These are phyloP conservation scores for Lasioglossum morio DNA, from an alignment of 2,888 invertebrate species.

Conservation along the genomic window DNA sequence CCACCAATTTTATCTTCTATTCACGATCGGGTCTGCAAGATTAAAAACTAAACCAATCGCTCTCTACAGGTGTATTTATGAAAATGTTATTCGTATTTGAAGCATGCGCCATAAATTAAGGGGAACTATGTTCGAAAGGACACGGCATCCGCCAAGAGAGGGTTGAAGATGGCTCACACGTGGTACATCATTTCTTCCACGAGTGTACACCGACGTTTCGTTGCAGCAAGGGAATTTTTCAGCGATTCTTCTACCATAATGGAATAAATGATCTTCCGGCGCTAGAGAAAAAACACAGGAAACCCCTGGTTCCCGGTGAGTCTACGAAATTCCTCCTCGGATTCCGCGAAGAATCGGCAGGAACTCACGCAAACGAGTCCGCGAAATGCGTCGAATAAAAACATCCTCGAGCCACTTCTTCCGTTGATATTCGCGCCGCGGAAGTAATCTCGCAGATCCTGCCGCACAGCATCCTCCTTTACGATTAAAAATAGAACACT, in stretches of 20 bases:
- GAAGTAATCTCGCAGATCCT: constrained; percentile 33
- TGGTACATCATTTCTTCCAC: too few relatives aligned
- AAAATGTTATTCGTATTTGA: too few relatives aligned
- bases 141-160: too few relatives aligned
- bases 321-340: neutral
- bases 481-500: constrained; percentile 37
- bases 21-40: too few relatives aligned
- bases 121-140: too few relatives aligned
- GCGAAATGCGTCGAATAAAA: constrained; percentile 4
- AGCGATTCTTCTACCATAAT: constrained; percentile 1
- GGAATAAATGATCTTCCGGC: neutral
- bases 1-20: too few relatives aligned
- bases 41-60: too few relatives aligned
- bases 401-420: neutral
- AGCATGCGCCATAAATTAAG: too few relatives aligned
- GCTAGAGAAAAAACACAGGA: neutral
- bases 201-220: too few relatives aligned
- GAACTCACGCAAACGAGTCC: neutral
- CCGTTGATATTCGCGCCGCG: constrained; percentile 4
- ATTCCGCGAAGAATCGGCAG: too few relatives aligned
- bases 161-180: too few relatives aligned
- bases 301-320: neutral
- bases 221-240: neutral
- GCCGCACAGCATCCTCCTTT: constrained; percentile 9
- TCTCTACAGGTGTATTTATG: too few relatives aligned